Evolutionary conservation across 1,140 invertebrate species (phyloP).

Genomic region (Brachionus sp.): DNA sequence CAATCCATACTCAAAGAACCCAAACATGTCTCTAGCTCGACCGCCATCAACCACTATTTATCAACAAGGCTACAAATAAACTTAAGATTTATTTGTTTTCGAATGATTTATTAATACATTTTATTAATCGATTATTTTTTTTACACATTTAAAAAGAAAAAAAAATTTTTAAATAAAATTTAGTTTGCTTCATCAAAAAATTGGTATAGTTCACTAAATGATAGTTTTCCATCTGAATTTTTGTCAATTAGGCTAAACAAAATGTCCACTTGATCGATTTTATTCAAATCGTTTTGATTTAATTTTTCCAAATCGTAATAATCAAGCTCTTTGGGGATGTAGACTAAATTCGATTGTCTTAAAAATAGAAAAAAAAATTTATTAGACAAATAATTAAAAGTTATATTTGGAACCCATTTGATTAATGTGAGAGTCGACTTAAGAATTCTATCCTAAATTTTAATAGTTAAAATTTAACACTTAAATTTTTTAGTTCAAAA

Average conservation of each 20-base stretch:
- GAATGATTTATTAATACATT: constrained; percentile 8
- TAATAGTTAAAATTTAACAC: too few species aligned
- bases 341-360: background rate
- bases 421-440: too few species aligned
- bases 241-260: background rate
- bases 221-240: constrained; percentile 23
- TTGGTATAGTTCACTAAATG: constrained; percentile 2
- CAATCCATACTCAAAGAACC: constrained; percentile 34
- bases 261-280: background rate
- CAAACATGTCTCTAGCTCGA: constrained; percentile 23
- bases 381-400: background rate
- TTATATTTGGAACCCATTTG: too few species aligned
- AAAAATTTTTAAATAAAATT: background rate
- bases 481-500: too few species aligned
- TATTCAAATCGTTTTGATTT: background rate
- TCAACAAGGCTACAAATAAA: constrained; percentile 40
- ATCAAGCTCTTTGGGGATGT: background rate
- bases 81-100: background rate
- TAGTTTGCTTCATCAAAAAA: constrained; percentile 19
- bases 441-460: too few species aligned
- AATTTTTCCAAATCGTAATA: background rate
- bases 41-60: constrained; percentile 16
- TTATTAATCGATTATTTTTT: constrained; percentile 1
- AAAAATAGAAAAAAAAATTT: background rate
- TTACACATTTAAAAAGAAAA: background rate